These are phyloP conservation scores for Mesochorus sp. DNA, from an alignment of 2,888 invertebrate species.

Conservation along the genomic window DNA sequence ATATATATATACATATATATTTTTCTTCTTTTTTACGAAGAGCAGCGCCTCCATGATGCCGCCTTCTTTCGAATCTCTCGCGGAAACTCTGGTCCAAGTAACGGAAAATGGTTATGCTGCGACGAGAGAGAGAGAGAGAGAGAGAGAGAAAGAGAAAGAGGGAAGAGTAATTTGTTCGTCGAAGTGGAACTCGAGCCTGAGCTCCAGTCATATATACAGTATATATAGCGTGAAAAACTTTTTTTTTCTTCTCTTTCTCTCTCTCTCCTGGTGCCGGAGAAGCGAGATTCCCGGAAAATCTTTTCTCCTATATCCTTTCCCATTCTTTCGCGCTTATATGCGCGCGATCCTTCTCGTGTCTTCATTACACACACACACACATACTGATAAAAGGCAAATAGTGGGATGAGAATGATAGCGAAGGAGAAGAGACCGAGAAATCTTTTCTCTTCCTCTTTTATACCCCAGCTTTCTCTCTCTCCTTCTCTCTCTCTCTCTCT, in stretches of 20 bases:
- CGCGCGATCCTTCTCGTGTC: constrained; percentile 22
- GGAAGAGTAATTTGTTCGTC: constrained; percentile 52
- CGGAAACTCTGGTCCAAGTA: constrained; percentile 22
- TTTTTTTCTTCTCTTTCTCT: constrained; percentile 1
- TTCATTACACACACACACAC: constrained; percentile 7
- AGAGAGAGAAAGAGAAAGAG: background rate
- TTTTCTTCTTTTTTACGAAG: constrained; percentile 29
- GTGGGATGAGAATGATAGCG: constrained; percentile 52
- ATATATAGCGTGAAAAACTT: background rate
- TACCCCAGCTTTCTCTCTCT: constrained; percentile 10
- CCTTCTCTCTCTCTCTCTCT: constrained; percentile 9
- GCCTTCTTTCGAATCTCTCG: constrained; percentile 4
- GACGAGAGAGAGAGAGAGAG: background rate
- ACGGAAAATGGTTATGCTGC: constrained; percentile 52
- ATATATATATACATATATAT: too few species aligned
- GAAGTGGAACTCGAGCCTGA: constrained; percentile 21
- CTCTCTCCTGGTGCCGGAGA: background rate
- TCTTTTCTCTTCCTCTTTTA: constrained; percentile 29
- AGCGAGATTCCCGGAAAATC: constrained; percentile 52
- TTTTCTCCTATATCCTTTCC: constrained; percentile 36
- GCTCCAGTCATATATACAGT: background rate
- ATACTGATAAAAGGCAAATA: constrained; percentile 9
- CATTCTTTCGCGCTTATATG: constrained; percentile 26
- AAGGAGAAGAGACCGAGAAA: constrained; percentile 47
- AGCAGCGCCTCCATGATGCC: background rate